phyloP scores from a whole-genome alignment of 53 echinoderm and acorn worm genomes.

The Antedon mediterranea region DNA sequence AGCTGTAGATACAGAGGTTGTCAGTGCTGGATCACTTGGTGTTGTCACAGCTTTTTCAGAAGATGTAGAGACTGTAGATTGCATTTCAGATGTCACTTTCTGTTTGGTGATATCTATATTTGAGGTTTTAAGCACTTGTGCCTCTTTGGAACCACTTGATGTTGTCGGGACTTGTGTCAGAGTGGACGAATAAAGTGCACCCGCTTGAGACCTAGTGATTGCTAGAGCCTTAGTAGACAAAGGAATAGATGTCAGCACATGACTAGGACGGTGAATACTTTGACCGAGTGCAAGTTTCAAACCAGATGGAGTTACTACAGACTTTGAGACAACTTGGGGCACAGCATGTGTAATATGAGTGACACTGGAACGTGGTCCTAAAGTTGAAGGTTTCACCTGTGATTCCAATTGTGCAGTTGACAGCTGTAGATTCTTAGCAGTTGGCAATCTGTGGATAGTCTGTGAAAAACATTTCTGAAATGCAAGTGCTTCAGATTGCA shows the following conservation, averaged over 20 bases:
- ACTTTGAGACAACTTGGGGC: not conserved
- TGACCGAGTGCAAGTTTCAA: not conserved
- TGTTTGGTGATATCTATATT: not conserved
- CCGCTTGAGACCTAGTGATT: not conserved
- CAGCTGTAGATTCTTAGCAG: not conserved
- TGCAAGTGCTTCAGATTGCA: not conserved
- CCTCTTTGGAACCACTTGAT: too few relatives aligned
- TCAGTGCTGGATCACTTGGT: not conserved
- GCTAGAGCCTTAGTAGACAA: not conserved
- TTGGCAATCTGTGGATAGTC: not conserved
- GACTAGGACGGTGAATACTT: not conserved
- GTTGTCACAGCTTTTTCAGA: not conserved
- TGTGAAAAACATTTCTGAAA: not conserved
- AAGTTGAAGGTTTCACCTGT: not conserved
- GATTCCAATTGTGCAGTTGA: not conserved
- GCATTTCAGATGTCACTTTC: not conserved
- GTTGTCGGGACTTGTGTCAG: not conserved
- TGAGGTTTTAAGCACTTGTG: not conserved
- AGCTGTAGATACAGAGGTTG: not conserved
- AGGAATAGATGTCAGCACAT: not conserved
- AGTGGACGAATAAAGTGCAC: not conserved
- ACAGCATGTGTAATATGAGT: not conserved
- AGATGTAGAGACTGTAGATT: not conserved
- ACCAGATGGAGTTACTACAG: not conserved
- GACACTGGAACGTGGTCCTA: not conserved